A percentile compares a stretch with the other conserved stretches of the same genome.
Conservation (phyloP, 2,797 vertebrate species). For the Sphaeramia orbicularis region DNA sequence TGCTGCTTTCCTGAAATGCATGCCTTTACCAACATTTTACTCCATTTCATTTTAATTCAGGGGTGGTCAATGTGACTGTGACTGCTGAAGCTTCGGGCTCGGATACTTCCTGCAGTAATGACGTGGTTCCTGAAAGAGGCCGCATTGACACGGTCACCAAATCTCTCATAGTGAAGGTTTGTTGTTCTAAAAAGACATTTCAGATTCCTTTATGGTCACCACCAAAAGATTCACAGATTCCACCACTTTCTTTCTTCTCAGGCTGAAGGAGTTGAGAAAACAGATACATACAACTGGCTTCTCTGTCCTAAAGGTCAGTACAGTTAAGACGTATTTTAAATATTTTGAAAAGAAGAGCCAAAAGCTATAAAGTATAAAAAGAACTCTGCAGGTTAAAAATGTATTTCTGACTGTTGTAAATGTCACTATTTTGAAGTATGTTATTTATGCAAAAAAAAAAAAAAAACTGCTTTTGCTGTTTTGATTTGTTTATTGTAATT, state of each 20-base stretch:
- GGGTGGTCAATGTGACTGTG: slow-evolving; percentile 82
- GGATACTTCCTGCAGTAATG: slow-evolving; percentile 73
- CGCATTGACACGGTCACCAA: slow-evolving; percentile 78
- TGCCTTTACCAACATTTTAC: too few relatives aligned
- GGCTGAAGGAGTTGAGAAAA: slow-evolving; percentile 78
- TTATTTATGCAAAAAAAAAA: too few relatives aligned
- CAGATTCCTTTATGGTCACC: not conserved
- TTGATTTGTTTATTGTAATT: not conserved
- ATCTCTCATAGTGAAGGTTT: slow-evolving; percentile 78
- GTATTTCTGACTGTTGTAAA: not conserved
- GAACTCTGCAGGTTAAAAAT: not conserved
- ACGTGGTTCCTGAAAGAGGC: slow-evolving; percentile 81
- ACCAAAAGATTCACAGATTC: not conserved
- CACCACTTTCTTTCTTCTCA: slow-evolving; percentile 25
- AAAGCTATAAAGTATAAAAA: not conserved
- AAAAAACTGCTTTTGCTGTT: too few relatives aligned
- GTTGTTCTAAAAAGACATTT: not conserved
- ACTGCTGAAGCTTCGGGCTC: slow-evolving; percentile 82
- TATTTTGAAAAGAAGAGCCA: not conserved
- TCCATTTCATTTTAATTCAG: slow-evolving; percentile 56
- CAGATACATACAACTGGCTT: slow-evolving; percentile 72
- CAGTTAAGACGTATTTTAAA: not conserved
- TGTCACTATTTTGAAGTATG: not conserved
- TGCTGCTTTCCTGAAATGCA: too few relatives aligned
- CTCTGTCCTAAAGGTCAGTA: slow-evolving; percentile 80